A percentile compares a stretch with the other conserved stretches of the same genome.
Conservation (phyloP, 2,113 vertebrate species). For the Hemiscyllium ocellatum region DNA sequence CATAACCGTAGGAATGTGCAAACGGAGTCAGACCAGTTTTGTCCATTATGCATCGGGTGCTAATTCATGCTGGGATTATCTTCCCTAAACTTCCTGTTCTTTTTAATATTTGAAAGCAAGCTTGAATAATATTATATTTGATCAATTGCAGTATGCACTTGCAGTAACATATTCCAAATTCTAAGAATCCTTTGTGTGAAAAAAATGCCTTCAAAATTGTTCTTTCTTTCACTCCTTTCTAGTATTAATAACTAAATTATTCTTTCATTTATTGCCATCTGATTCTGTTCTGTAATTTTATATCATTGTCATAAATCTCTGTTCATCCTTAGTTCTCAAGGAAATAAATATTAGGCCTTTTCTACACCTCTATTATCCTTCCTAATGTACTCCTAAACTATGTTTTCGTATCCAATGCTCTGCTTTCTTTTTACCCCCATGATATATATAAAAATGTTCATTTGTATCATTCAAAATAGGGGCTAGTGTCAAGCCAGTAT, state of each 20-base stretch:
- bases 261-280: neutral
- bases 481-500: neutral
- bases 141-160: neutral
- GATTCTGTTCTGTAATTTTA: neutral
- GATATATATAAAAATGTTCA: neutral
- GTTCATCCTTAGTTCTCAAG: neutral
- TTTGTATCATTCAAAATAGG: neutral
- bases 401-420: neutral
- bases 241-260: neutral
- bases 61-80: neutral
- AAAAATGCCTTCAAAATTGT: neutral
- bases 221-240: neutral
- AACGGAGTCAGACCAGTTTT: neutral
- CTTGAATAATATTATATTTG: neutral
- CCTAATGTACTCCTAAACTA: neutral
- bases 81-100: neutral
- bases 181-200: neutral
- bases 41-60: neutral
- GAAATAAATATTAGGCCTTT: neutral
- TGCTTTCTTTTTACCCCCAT: neutral
- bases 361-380: neutral
- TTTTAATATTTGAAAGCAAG: neutral
- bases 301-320: neutral
- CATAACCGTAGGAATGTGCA: neutral
- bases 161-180: neutral